A percentile compares a stretch with the other conserved stretches of the same genome.
Evolutionary conservation across 92 coral and sea anemone species (phyloP).

Genomic region (Pocillopora meandrina): DNA sequence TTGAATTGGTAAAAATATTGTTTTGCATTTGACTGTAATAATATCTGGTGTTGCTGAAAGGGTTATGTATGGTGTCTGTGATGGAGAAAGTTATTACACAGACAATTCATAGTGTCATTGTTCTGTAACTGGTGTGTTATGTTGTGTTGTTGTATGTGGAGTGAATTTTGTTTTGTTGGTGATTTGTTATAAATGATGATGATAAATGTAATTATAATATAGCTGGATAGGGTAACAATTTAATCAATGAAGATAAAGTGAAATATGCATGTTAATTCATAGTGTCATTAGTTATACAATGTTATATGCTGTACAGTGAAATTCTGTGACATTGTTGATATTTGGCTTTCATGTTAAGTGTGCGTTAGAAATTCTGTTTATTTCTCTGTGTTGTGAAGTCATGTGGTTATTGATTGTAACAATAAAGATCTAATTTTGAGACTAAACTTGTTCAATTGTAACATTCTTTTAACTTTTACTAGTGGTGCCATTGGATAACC

Average conservation of each 20-base stretch:
- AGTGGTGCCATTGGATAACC: no score
- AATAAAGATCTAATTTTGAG: conserved; percentile 63
- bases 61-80: background rate
- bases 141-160: background rate
- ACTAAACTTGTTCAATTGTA: conserved; percentile 24
- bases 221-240: no score
- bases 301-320: no score
- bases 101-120: background rate
- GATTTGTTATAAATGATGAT: no score
- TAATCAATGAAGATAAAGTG: no score
- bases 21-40: background rate
- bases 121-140: background rate
- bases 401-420: conserved; percentile 14
- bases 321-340: no score
- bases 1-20: background rate
- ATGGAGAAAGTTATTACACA: no score
- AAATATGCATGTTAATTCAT: no score
- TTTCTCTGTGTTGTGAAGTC: background rate
- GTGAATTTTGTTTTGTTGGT: background rate
- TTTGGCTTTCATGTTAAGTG: background rate
- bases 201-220: no score
- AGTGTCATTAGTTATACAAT: no score
- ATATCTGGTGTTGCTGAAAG: conserved; percentile 33
- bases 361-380: background rate
- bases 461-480: background rate